These are phyloP conservation scores for Scaptomyza montana DNA, from an alignment of 1,140 invertebrate genomes.

Conservation along the genomic window DNA sequence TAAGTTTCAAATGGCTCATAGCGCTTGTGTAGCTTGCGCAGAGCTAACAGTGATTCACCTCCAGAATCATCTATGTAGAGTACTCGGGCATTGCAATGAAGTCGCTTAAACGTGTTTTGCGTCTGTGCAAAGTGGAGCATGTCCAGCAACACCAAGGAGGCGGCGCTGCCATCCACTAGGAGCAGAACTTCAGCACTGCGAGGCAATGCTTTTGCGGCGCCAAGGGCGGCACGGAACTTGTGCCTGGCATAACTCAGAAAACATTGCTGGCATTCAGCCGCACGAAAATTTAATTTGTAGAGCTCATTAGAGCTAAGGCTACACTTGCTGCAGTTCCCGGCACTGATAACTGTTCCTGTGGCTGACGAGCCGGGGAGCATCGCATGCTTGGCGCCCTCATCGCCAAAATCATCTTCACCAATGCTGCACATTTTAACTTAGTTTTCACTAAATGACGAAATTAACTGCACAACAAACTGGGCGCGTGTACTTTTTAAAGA, in stretches of 20 bases:
- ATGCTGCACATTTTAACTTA: constrained; percentile 74
- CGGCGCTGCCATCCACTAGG: constrained; percentile 62
- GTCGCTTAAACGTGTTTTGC: constrained; percentile 71
- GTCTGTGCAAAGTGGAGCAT: constrained; percentile 75
- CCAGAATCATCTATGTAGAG: constrained; percentile 67
- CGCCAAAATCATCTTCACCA: constrained; percentile 80
- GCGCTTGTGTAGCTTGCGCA: constrained; percentile 26
- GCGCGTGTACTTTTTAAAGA: constrained; percentile 24
- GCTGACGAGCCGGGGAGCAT: constrained; percentile 51
- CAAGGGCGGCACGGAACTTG: constrained; percentile 79
- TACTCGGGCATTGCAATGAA: constrained; percentile 67
- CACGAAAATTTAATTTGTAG: constrained; percentile 71
- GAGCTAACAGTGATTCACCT: constrained; percentile 2
- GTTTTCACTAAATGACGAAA: constrained; percentile 29
- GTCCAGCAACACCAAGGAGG: constrained; percentile 70
- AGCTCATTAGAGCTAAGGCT: constrained; percentile 23
- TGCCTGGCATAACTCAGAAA: constrained; percentile 70
- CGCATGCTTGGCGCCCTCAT: constrained; percentile 69
- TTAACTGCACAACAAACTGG: constrained; percentile 3
- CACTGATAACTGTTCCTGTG: constrained; percentile 11
- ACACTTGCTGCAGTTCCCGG: constrained; percentile 70
- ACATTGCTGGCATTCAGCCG: constrained; percentile 66
- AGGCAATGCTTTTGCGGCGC: constrained; percentile 72
- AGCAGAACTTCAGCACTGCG: constrained; percentile 66
- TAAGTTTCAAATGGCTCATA: constrained; percentile 61